Conservation (phyloP, 2,113 vertebrate species). For the Turnix velox region DNA sequence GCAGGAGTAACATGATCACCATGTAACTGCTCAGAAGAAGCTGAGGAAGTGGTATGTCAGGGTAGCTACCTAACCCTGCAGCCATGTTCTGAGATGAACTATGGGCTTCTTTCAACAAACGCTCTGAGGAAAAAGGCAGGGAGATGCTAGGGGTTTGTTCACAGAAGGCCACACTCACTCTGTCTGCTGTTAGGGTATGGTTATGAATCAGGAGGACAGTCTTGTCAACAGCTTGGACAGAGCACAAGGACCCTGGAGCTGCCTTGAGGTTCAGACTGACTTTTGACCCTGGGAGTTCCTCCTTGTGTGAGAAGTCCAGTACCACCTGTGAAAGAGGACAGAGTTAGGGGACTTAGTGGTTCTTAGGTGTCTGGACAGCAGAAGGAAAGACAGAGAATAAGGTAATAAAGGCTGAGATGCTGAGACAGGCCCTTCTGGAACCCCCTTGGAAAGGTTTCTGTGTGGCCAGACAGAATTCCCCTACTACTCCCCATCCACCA, state of each 20-base stretch:
- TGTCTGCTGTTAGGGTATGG: not conserved
- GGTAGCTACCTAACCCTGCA: not conserved
- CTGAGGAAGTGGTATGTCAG: accelerated
- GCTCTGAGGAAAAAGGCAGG: not conserved
- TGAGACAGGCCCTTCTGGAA: not conserved
- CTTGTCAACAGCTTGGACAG: conserved; percentile 56
- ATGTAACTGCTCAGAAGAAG: not conserved
- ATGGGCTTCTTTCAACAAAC: not conserved
- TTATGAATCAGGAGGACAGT: not conserved
- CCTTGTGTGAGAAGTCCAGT: conserved; percentile 43
- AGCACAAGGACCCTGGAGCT: conserved; percentile 56
- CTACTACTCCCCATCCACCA: not conserved
- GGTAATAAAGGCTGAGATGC: not conserved
- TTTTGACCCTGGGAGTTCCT: conserved; percentile 6
- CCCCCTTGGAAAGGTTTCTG: not conserved
- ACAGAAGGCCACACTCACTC: not conserved
- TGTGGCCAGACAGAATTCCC: not conserved
- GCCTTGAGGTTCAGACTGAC: conserved; percentile 43
- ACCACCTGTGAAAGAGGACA: conserved; percentile 13
- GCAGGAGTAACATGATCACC: not conserved
- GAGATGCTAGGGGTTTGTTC: not conserved
- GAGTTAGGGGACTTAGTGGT: not conserved
- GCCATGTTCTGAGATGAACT: not conserved
- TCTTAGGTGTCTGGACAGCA: not conserved
- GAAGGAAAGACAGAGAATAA: not conserved